Base-by-base conservation (phyloP, 2,888 invertebrate genomes). In the Campoplex capitator region DNA sequence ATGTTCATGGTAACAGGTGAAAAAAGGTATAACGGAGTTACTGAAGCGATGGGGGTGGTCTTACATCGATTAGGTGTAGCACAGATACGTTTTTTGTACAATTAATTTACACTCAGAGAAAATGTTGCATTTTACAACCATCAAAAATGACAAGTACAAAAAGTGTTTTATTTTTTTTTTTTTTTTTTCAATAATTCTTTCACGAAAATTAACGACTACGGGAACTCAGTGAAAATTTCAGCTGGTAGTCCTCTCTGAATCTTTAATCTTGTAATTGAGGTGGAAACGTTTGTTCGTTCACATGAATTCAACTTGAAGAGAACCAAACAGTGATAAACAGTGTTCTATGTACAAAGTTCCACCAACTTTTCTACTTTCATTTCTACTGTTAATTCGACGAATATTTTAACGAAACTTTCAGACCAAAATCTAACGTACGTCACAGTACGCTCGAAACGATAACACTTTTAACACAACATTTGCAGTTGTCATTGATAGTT, bases 21-120 rank as follows among this genome's bases (percentile, higher is more conserved):
- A 90, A 88, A 23, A 88, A 58, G 51, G 75, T 82, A 58, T 91
- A 93, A 94, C 91, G 92, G 91, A 92, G 92, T 93, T 93, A 94
- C 93, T 93, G 89, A 94, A 94, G 94, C 94, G 89, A 93, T 93
- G 90, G 90, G 90, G 92, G 94, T 94, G 93, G 91, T 92, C 91
- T 93, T 91, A 94, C 94, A 94, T 94, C 92, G 92, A 94, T 94
- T 92, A 93, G 91, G 94, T 94, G 94, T 93, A 93, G 93, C 94
- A 94, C 93, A 94, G 90, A 93, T 92, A 94, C 91, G 90, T 88
- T 90, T 62, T 58, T 90, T 91, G 88, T 91, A 91, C 90, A 87
- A 67, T 87, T 85, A 87, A 83, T 88, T 88, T 86, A 90, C 80
- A 80, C 48, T 90, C 58, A 45, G 58, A 79, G 79, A 79, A 70